Percentiles rank a stretch among this genome's conserved stretches.
Conservation (phyloP, 2,113 vertebrate genomes). For the Amphilophus citrinellus region DNA sequence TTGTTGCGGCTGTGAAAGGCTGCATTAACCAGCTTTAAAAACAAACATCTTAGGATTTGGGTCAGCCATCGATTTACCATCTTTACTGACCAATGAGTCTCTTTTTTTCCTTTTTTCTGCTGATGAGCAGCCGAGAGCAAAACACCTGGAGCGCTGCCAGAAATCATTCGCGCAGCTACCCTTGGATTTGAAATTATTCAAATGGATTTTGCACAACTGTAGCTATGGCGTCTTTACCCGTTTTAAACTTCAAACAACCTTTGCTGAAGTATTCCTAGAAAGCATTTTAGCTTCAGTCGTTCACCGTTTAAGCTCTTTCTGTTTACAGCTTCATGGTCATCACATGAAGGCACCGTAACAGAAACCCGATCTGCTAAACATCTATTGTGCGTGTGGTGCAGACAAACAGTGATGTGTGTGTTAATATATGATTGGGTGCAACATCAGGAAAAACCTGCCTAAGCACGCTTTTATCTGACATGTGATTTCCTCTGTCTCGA, state of each 20-base stretch:
- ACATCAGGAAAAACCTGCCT: constrained; percentile 31
- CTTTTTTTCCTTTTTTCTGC: background rate
- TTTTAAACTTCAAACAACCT: background rate
- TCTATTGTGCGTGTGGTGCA: background rate
- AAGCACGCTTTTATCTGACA: constrained; percentile 50
- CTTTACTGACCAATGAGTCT: constrained; percentile 40
- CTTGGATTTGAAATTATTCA: constrained; percentile 2
- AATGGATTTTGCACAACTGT: background rate
- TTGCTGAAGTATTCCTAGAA: background rate
- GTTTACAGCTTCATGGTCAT: background rate
- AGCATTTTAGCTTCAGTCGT: background rate
- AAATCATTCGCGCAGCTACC: background rate
- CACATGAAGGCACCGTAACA: background rate
- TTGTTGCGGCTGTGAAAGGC: constrained; percentile 31
- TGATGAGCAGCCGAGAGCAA: constrained; percentile 1
- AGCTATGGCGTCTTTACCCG: background rate
- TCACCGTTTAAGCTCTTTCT: background rate
- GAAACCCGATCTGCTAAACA: background rate
- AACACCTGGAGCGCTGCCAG: background rate
- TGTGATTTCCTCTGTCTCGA: constrained; percentile 51
- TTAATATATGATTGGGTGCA: constrained; percentile 1
- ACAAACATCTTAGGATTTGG: constrained; percentile 51
- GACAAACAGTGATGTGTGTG: background rate
- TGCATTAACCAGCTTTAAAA: constrained; percentile 40
- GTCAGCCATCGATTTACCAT: constrained; percentile 14